Percentiles rank a stretch among this genome's conserved stretches.
Conservation (phyloP, 2,113 vertebrate species). For the Platysteira castanea region DNA sequence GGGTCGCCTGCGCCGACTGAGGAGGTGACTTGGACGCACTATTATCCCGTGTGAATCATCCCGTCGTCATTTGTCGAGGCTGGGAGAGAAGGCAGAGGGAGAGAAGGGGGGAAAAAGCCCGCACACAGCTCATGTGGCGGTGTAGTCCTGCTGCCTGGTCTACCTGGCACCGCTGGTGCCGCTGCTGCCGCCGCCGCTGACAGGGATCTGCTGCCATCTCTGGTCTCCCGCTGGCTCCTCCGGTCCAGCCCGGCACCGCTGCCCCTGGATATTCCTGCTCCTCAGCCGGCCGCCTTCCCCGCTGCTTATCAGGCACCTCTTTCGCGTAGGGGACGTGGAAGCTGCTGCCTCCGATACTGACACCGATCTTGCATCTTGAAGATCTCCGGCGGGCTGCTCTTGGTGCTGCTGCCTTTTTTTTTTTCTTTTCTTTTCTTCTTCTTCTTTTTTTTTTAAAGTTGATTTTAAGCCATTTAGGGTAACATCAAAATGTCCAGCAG, state of each 20-base stretch:
- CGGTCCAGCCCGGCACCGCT: background rate
- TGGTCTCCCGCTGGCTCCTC: constrained; percentile 31
- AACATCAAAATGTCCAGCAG: constrained; percentile 77
- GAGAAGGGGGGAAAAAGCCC: constrained; percentile 39
- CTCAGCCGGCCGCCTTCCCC: background rate
- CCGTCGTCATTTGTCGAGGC: constrained; percentile 60
- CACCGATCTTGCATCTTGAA: background rate
- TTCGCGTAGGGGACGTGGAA: background rate
- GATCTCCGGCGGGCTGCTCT: background rate
- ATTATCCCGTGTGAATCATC: constrained; percentile 74
- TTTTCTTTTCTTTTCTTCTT: background rate
- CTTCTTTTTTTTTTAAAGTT: background rate
- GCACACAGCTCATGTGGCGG: constrained; percentile 69
- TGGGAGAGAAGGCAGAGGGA: constrained; percentile 53
- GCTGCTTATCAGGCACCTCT: background rate
- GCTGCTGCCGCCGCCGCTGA: constrained; percentile 26
- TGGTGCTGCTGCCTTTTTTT: background rate
- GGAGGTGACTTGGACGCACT: constrained; percentile 67
- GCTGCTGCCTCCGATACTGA: background rate
- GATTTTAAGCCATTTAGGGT: constrained; percentile 25
- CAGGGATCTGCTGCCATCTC: constrained; percentile 50
- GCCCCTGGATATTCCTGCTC: constrained; percentile 23
- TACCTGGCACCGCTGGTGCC: constrained; percentile 68
- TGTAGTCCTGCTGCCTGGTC: constrained; percentile 54
- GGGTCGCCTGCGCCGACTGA: constrained; percentile 46